These are phyloP conservation scores for Cetoscarus ocellatus DNA, from an alignment of 2,797 vertebrate genomes.

Conservation along the genomic window DNA sequence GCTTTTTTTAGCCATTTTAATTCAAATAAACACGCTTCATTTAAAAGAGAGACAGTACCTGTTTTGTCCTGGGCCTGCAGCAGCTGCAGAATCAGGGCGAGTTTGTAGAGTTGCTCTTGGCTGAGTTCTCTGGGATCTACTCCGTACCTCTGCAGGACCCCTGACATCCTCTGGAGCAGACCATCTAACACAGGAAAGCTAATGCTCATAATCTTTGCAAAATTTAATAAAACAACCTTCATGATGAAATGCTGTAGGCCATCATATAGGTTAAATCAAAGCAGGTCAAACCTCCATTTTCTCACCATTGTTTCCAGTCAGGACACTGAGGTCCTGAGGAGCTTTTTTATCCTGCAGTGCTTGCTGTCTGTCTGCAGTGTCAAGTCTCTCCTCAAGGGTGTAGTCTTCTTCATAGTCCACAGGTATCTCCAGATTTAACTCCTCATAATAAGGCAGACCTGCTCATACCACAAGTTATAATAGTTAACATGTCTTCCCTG, in stretches of 20 bases:
- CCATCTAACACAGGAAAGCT: conserved; percentile 74
- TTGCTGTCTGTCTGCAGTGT: conserved; percentile 57
- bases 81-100: conserved; percentile 88
- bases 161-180: conserved; percentile 86
- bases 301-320: conserved; percentile 78
- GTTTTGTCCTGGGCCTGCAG: conserved; percentile 81
- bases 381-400: conserved; percentile 70
- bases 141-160: conserved; percentile 85
- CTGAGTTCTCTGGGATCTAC: conserved; percentile 89
- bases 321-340: conserved; percentile 69
- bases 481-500: no score
- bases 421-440: conserved; percentile 80
- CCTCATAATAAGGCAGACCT: conserved; percentile 82
- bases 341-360: conserved; percentile 67
- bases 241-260: neutral
- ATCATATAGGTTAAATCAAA: neutral
- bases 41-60: conserved; percentile 64
- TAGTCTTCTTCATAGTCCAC: conserved; percentile 85
- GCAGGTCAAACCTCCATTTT: neutral
- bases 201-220: neutral
- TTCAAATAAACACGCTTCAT: no score
- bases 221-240: neutral
- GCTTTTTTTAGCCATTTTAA: no score
- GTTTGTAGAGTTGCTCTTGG: conserved; percentile 89
- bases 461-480: conserved; percentile 9